A percentile compares a stretch with the other conserved stretches of the same genome.
Evolutionary conservation across 2,113 vertebrate genomes (phyloP).

Genomic region (Cercopithecus mona): DNA sequence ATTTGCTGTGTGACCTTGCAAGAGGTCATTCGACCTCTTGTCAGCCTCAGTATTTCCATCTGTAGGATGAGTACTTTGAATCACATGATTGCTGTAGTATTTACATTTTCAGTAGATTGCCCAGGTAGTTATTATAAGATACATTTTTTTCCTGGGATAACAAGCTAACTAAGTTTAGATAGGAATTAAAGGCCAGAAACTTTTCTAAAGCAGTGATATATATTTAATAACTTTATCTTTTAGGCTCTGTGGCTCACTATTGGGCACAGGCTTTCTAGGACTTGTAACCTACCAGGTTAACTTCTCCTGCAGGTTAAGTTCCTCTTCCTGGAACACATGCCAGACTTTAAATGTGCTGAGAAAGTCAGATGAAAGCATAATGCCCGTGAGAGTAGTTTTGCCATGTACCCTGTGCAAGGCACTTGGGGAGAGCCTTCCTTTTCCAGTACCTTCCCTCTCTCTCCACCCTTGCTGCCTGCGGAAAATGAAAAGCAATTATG

Average conservation of each 20-base stretch:
- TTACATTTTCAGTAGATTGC: slow-evolving; percentile 38
- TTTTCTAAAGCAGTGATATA: slow-evolving; percentile 69
- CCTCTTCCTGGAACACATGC: slow-evolving; percentile 76
- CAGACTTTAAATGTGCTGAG: slow-evolving; percentile 68
- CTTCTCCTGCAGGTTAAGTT: slow-evolving; percentile 65
- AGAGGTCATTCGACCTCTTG: background rate
- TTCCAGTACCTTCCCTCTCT: background rate
- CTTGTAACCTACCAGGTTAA: slow-evolving; percentile 80
- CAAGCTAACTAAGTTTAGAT: slow-evolving; percentile 54
- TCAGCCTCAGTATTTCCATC: background rate
- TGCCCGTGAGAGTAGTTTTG: background rate
- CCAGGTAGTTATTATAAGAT: slow-evolving; percentile 11
- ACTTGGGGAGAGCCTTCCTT: background rate
- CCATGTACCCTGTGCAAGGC: background rate
- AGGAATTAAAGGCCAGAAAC: slow-evolving; percentile 47
- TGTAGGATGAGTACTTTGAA: slow-evolving; percentile 12
- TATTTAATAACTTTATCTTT: slow-evolving; percentile 79
- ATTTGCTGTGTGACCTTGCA: background rate
- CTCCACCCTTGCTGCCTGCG: background rate
- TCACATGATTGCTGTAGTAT: background rate
- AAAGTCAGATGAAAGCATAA: slow-evolving; percentile 77
- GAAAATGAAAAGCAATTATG: slow-evolving; percentile 56
- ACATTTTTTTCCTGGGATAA: slow-evolving; percentile 59
- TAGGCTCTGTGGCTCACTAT: slow-evolving; percentile 81
- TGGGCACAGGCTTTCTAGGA: slow-evolving; percentile 81